Evolutionary conservation across 2,888 invertebrate species (phyloP).

Genomic region (Polymixis lichenea): DNA sequence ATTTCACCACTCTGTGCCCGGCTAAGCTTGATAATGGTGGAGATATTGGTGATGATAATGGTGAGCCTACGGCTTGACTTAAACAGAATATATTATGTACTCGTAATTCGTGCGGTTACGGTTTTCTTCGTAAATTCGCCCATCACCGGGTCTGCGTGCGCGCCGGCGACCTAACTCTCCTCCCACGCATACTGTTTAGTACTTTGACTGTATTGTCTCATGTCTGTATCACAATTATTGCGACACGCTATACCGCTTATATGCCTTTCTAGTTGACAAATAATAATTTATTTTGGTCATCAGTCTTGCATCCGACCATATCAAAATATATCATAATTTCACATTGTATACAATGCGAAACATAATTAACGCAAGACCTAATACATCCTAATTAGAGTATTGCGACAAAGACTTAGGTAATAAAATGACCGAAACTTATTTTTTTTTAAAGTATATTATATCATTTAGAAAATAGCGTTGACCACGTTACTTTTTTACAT

Average conservation of each 20-base stretch:
- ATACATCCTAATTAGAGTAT: too few species aligned
- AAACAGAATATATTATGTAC: background rate
- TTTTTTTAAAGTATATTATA: too few species aligned
- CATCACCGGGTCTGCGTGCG: slow-evolving; percentile 6
- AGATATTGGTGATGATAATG: too few species aligned
- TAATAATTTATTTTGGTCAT: background rate
- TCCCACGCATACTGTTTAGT: slow-evolving; percentile 34
- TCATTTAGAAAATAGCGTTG: too few species aligned
- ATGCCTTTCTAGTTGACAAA: background rate
- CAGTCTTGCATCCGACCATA: background rate
- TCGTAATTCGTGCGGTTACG: slow-evolving; percentile 10
- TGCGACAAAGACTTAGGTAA: too few species aligned
- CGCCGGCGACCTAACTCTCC: slow-evolving; percentile 7
- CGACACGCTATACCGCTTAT: background rate
- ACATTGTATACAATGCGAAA: too few species aligned
- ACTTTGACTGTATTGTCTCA: slow-evolving; percentile 30
- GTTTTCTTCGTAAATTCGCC: slow-evolving; percentile 22
- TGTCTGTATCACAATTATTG: slow-evolving; percentile 11
- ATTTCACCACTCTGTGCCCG: background rate
- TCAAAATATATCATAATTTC: too few species aligned
- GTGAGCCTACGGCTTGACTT: background rate
- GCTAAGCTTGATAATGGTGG: background rate
- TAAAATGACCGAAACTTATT: too few species aligned
- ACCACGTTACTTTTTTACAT: too few species aligned
- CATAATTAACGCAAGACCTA: too few species aligned